These are phyloP conservation scores for Cherax destructor DNA, from an alignment of 1,140 invertebrate species.

Conservation along the genomic window DNA sequence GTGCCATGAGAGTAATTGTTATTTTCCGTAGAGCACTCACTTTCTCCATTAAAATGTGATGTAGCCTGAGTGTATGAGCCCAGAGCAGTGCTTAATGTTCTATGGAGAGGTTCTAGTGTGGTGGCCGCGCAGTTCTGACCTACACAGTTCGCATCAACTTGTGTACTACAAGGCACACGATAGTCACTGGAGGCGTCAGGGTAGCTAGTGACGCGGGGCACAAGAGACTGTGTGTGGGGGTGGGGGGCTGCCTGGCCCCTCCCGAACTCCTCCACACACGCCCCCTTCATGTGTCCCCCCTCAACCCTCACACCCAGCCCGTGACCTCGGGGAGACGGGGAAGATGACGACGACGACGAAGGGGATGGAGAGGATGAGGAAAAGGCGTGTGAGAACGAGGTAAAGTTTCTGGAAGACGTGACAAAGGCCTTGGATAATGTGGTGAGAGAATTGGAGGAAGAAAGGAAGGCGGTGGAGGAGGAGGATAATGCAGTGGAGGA, in stretches of 20 bases:
- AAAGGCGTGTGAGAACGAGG: constrained; percentile 19
- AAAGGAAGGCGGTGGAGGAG: constrained; percentile 1
- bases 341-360: constrained; percentile 31
- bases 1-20: constrained; percentile 1
- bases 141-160: not conserved
- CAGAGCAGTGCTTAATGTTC: not conserved
- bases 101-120: not conserved
- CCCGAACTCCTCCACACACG: constrained; percentile 14
- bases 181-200: not conserved
- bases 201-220: too few species aligned
- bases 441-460: constrained; percentile 34
- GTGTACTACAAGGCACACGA: not conserved
- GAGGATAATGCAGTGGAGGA: constrained; percentile 14
- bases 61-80: not conserved
- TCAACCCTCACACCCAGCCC: not conserved
- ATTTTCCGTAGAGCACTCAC: not conserved
- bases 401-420: constrained; percentile 14
- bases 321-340: constrained; percentile 23
- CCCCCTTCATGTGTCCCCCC: not conserved
- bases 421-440: not conserved
- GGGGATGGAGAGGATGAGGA: constrained; percentile 34
- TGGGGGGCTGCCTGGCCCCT: not conserved
- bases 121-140: not conserved
- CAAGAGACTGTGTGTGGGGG: not conserved
- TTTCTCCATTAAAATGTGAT: not conserved